phyloP scores from a whole-genome alignment of 2,113 vertebrate species.

The Nothocercus nigrocapillus region DNA sequence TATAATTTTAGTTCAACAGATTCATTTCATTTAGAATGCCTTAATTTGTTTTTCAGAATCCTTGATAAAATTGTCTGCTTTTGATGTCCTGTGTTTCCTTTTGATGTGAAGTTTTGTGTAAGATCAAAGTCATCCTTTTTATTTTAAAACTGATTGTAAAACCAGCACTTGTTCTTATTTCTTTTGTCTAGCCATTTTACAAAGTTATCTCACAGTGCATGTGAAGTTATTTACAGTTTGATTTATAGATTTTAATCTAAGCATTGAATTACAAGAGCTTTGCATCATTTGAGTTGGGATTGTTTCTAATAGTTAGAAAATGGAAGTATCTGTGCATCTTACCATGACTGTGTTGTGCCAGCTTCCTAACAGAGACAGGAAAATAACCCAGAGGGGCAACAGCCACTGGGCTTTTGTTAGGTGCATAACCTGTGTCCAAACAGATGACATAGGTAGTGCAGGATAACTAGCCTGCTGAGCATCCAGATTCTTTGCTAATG shows the following conservation, averaged over 20 bases:
- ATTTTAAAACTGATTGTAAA: background rate
- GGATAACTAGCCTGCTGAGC: background rate
- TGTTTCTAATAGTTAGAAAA: background rate
- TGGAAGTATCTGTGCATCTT: background rate
- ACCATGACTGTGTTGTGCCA: no score
- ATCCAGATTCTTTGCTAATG: background rate
- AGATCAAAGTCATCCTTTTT: background rate
- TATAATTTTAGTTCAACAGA: background rate
- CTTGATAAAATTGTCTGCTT: background rate
- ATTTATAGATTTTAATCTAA: background rate
- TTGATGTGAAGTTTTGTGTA: background rate
- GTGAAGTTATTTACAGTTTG: background rate
- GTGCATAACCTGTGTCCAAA: background rate
- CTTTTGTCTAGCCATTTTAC: background rate
- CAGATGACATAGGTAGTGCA: background rate
- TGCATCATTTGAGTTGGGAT: background rate
- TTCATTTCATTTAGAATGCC: background rate
- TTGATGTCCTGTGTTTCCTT: background rate
- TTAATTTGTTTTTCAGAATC: background rate
- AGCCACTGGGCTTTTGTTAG: no score
- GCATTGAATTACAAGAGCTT: background rate
- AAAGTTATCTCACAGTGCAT: background rate
- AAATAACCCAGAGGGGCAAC: no score
- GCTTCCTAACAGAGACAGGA: no score
- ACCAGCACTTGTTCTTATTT: background rate